These are phyloP conservation scores for Agriopis aurantiaria DNA, from an alignment of 2,888 invertebrate species.

Conservation along the genomic window DNA sequence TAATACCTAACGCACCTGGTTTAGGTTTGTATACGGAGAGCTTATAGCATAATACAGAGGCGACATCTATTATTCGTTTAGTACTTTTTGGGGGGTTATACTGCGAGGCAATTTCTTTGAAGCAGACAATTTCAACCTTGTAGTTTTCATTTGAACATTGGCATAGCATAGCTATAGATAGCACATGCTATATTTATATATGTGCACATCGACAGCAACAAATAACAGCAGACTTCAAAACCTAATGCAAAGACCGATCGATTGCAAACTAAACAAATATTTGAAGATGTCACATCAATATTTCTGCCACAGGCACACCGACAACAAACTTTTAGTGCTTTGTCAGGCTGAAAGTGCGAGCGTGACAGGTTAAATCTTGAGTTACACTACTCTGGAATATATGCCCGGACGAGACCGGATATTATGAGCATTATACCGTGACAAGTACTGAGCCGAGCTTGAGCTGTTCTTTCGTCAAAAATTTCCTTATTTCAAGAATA, in stretches of 20 bases:
- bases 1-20: conserved; percentile 59
- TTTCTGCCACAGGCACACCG: conserved; percentile 53
- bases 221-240: background rate
- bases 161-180: background rate
- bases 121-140: background rate
- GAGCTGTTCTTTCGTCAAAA: background rate
- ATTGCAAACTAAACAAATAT: background rate
- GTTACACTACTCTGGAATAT: background rate
- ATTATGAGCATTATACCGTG: background rate
- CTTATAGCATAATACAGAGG: conserved; percentile 28
- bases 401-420: background rate
- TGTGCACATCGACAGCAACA: background rate
- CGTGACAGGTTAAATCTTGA: background rate
- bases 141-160: background rate
- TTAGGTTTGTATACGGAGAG: conserved; percentile 28
- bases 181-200: too few relatives aligned
- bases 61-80: conserved; percentile 21
- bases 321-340: conserved; percentile 58
- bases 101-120: background rate
- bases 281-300: conserved; percentile 58
- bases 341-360: background rate
- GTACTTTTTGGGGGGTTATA: background rate
- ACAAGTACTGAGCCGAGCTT: background rate
- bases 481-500: too few relatives aligned
- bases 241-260: background rate